These are phyloP conservation scores for Pseudomyrmex concolor DNA, from an alignment of 1,140 invertebrate species.

Conservation along the genomic window DNA sequence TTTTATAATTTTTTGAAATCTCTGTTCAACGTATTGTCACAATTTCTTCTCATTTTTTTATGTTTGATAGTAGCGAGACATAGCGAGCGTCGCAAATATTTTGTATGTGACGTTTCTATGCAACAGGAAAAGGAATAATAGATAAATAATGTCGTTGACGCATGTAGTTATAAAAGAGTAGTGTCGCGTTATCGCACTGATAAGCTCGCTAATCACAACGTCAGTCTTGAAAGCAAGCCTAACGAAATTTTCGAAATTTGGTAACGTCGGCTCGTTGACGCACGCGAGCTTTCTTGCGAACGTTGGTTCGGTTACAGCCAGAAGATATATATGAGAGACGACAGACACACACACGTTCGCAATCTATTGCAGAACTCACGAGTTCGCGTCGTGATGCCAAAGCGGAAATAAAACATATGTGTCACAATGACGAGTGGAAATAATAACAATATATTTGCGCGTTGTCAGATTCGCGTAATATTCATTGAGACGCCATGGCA, in stretches of 20 bases:
- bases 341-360: background rate
- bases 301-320: background rate
- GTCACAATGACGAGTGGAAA: background rate
- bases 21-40: too few species aligned
- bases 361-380: background rate
- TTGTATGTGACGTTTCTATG: background rate
- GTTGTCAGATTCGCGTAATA: constrained; percentile 1
- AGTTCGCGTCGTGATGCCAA: background rate
- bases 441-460: constrained; percentile 29
- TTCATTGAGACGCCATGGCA: background rate
- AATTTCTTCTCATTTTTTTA: too few species aligned
- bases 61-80: too few species aligned
- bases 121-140: background rate
- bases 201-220: constrained; percentile 21
- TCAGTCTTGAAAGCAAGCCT: background rate
- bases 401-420: constrained; percentile 34
- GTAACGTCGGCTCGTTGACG: constrained; percentile 1
- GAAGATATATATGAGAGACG: background rate
- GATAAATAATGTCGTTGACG: constrained; percentile 32
- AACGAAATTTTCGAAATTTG: constrained; percentile 2
- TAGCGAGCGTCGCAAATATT: too few species aligned
- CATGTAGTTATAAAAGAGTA: constrained; percentile 25
- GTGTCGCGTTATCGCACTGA: background rate
- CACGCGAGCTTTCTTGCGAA: background rate
- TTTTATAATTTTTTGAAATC: too few species aligned